phyloP scores from a whole-genome alignment of 2,797 vertebrate species.

The Melanotaenia boesemani region DNA sequence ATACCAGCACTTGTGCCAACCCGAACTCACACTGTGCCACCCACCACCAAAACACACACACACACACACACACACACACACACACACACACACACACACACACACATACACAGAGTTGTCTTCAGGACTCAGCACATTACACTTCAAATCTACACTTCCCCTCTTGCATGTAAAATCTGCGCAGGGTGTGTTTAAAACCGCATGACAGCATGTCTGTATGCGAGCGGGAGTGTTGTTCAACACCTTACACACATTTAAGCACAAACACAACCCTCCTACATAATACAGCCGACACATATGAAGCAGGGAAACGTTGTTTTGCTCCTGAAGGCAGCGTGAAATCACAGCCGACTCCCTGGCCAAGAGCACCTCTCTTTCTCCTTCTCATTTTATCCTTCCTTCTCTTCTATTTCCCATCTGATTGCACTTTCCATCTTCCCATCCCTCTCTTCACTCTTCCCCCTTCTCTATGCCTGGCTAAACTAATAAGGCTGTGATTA shows the following conservation, averaged over 20 bases:
- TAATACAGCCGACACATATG: slow-evolving; percentile 29
- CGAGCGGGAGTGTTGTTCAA: slow-evolving; percentile 26
- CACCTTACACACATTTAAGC: slow-evolving; percentile 13
- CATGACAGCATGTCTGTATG: slow-evolving; percentile 27
- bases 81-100: slow-evolving; percentile 2
- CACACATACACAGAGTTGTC: slow-evolving; percentile 37
- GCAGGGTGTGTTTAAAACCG: slow-evolving; percentile 29
- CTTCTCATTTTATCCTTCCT: slow-evolving; percentile 22
- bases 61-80: slow-evolving; percentile 7
- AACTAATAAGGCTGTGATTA: slow-evolving; percentile 86
- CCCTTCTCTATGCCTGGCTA: slow-evolving; percentile 73
- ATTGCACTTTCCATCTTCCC: slow-evolving; percentile 52
- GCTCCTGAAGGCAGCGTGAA: slow-evolving; percentile 62
- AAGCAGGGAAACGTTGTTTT: slow-evolving; percentile 58
- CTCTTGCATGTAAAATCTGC: slow-evolving; percentile 38
- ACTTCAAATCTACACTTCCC: slow-evolving; percentile 43
- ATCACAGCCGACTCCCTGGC: slow-evolving; percentile 45
- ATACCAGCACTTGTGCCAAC: slow-evolving; percentile 55
- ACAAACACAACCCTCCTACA: slow-evolving; percentile 24
- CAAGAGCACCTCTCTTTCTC: slow-evolving; percentile 47
- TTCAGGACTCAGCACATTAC: slow-evolving; percentile 42
- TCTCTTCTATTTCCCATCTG: slow-evolving; percentile 44
- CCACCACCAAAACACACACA: slow-evolving; percentile 50
- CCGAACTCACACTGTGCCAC: slow-evolving; percentile 63
- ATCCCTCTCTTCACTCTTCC: slow-evolving; percentile 51